phyloP scores from a whole-genome alignment of 2,888 invertebrate species.

The Tineola bisselliella region DNA sequence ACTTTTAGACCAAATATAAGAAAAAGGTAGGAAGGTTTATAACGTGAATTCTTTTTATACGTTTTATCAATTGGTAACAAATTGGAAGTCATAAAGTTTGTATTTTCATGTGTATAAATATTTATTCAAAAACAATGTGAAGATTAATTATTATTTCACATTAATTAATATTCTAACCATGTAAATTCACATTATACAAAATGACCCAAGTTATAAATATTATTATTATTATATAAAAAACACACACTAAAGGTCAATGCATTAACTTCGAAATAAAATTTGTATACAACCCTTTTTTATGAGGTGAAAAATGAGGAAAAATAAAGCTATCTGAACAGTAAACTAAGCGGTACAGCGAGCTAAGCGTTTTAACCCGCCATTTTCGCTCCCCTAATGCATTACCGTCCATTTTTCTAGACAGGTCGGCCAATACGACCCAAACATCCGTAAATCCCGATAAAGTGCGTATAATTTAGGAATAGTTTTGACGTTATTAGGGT shows the following conservation, averaged over 20 bases:
- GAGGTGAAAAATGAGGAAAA: slow-evolving; percentile 9
- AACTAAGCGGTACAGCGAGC: slow-evolving; percentile 14
- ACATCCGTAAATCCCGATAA: slow-evolving; percentile 49
- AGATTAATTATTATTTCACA: too few species aligned
- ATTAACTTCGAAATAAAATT: background rate
- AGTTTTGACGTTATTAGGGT: slow-evolving; percentile 1
- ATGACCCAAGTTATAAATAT: too few species aligned
- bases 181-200: too few species aligned
- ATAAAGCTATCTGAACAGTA: slow-evolving; percentile 10
- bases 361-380: slow-evolving; percentile 40
- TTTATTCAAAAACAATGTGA: too few species aligned
- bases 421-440: slow-evolving; percentile 37
- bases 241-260: background rate
- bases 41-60: background rate
- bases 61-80: background rate
- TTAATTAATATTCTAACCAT: too few species aligned
- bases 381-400: slow-evolving; percentile 35
- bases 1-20: background rate
- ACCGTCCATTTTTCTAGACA: slow-evolving; percentile 46
- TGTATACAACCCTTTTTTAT: slow-evolving; percentile 9
- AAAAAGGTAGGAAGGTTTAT: background rate
- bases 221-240: background rate
- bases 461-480: slow-evolving; percentile 20
- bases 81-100: background rate
- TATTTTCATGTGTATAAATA: too few species aligned